Conservation (phyloP, 1,140 invertebrate genomes). For the Berghia stephanieae region DNA sequence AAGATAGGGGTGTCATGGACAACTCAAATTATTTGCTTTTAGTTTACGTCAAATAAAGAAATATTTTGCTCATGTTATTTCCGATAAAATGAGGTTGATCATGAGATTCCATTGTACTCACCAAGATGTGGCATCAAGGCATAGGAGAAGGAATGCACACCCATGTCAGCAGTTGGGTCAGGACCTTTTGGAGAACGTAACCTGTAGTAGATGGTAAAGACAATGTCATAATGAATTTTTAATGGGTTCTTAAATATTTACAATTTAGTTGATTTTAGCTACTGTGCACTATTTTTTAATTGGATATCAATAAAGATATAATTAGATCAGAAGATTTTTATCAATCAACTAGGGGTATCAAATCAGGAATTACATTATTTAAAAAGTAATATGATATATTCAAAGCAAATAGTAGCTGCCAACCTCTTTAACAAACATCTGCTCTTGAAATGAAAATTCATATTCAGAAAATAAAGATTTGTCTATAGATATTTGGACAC, state of each 20-base stretch:
- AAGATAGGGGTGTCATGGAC: not conserved
- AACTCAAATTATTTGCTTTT: not conserved
- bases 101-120: slow-evolving; percentile 36
- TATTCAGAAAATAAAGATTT: no score
- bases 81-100: not conserved
- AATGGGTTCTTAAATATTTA: not conserved
- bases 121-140: slow-evolving; percentile 70
- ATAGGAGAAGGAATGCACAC: slow-evolving; percentile 68
- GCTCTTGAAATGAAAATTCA: no score
- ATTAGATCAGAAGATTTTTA: no score
- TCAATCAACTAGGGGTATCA: no score
- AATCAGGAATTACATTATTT: no score
- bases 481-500: no score
- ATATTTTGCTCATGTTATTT: not conserved
- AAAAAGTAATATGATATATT: no score
- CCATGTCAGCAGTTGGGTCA: slow-evolving; percentile 70
- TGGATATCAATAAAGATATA: not conserved
- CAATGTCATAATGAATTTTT: not conserved
- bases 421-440: no score
- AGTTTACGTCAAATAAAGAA: not conserved
- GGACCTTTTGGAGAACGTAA: slow-evolving; percentile 70
- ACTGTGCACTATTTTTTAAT: not conserved
- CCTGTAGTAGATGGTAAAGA: slow-evolving; percentile 33
- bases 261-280: not conserved
- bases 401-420: no score